Evolutionary conservation across 2,113 vertebrate genomes (phyloP).

Genomic region (Microcebus ravelobensis): DNA sequence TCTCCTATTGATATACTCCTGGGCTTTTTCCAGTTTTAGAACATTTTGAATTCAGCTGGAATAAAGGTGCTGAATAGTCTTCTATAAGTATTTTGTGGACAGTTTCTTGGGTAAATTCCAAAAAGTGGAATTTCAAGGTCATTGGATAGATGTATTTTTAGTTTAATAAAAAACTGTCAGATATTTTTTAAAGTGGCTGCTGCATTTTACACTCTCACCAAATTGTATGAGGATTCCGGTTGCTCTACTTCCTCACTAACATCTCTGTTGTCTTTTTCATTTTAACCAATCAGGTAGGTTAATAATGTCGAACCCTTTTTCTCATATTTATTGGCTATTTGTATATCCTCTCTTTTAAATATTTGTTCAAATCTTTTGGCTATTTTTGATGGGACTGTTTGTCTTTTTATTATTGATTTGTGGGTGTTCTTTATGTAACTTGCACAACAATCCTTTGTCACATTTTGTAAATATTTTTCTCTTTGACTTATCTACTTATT

Average conservation of each 20-base stretch:
- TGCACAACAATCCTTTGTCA: not conserved
- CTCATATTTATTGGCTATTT: not conserved
- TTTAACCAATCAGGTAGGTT: not conserved
- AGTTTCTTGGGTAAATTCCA: not conserved
- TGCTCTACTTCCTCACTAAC: not conserved
- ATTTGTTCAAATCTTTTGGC: not conserved
- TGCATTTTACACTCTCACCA: not conserved
- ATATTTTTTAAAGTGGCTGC: not conserved
- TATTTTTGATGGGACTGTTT: not conserved
- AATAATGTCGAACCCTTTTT: not conserved
- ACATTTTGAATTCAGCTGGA: not conserved
- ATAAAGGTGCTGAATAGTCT: not conserved
- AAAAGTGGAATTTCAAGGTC: constrained; percentile 8
- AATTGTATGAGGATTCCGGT: not conserved
- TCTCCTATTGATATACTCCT: not conserved
- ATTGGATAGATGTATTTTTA: not conserved
- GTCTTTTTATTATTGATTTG: not conserved
- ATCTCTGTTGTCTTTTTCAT: not conserved
- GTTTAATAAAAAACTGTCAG: not conserved
- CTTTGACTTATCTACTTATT: not conserved
- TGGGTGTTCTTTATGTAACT: not conserved
- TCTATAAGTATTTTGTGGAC: not conserved
- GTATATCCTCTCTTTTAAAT: not conserved
- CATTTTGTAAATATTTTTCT: not conserved
- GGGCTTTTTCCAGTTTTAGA: not conserved